A percentile compares a stretch with the other conserved stretches of the same genome.
Evolutionary conservation across 2,113 vertebrate genomes (phyloP).

Genomic region (Clarias gariepinus): DNA sequence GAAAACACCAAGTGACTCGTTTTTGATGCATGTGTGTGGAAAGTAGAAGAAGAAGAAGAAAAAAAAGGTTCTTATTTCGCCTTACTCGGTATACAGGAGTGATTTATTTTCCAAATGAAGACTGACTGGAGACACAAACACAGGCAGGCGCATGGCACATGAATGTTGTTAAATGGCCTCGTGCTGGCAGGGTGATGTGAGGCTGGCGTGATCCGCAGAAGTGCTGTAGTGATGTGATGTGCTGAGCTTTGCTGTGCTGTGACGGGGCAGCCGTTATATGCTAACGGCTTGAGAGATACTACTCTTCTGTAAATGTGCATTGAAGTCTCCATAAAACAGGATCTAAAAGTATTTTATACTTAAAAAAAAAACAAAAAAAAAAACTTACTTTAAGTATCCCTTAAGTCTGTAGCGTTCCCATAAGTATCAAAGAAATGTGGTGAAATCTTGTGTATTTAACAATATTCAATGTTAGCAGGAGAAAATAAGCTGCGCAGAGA

Average conservation of each 20-base stretch:
- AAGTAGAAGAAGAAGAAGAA: neutral
- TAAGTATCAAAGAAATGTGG: neutral
- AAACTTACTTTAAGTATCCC: too few relatives aligned
- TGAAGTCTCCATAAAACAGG: slow-evolving; percentile 8
- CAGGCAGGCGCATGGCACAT: slow-evolving; percentile 55
- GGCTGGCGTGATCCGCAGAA: slow-evolving; percentile 53
- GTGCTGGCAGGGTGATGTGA: slow-evolving; percentile 35
- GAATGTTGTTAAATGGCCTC: slow-evolving; percentile 61
- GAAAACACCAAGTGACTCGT: slow-evolving; percentile 16
- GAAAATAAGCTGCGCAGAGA: too few relatives aligned
- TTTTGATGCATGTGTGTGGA: slow-evolving; percentile 40
- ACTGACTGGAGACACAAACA: slow-evolving; percentile 62
- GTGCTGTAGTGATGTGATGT: neutral
- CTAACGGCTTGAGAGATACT: slow-evolving; percentile 21
- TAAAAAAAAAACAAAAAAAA: neutral
- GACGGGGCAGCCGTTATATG: slow-evolving; percentile 53
- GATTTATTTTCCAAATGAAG: slow-evolving; percentile 71
- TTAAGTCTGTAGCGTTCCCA: neutral
- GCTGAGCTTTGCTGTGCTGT: slow-evolving; percentile 29
- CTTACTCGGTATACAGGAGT: slow-evolving; percentile 56
- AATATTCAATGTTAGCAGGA: neutral
- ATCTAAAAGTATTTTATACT: neutral
- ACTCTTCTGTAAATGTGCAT: slow-evolving; percentile 18
- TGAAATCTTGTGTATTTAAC: neutral
- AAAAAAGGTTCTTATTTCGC: slow-evolving; percentile 59